Evolutionary conservation across 2,797 vertebrate genomes (phyloP).

Genomic region (Monodelphis domestica): DNA sequence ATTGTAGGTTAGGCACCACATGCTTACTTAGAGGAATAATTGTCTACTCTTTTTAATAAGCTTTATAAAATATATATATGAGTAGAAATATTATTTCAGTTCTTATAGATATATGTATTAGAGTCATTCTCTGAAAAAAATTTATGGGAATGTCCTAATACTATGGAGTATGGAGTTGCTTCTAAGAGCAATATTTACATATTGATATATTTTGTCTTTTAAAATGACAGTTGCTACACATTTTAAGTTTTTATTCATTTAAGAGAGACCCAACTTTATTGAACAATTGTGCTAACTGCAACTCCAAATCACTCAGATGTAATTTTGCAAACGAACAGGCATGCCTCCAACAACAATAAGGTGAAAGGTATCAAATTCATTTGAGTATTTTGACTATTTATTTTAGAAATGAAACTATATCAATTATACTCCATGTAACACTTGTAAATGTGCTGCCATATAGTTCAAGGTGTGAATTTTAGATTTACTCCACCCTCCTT

Average conservation of each 20-base stretch:
- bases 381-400: background rate
- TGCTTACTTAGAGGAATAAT: too few relatives aligned
- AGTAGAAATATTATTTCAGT: too few relatives aligned
- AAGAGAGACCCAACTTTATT: background rate
- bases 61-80: too few relatives aligned
- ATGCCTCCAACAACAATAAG: background rate
- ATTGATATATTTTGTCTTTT: background rate
- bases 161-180: background rate
- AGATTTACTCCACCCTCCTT: too few relatives aligned
- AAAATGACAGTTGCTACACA: background rate
- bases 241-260: background rate
- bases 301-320: background rate
- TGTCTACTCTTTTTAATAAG: too few relatives aligned
- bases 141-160: background rate
- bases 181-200: background rate
- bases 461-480: too few relatives aligned
- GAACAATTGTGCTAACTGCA: background rate
- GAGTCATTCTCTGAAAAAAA: background rate
- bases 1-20: too few relatives aligned
- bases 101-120: background rate
- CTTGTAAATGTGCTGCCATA: background rate
- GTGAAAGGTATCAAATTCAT: background rate
- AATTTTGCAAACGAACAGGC: slow-evolving; percentile 7
- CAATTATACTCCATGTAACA: background rate
- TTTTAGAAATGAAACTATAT: background rate